These are phyloP conservation scores for Philaethria dido DNA, from an alignment of 2,888 invertebrate genomes.

Conservation along the genomic window DNA sequence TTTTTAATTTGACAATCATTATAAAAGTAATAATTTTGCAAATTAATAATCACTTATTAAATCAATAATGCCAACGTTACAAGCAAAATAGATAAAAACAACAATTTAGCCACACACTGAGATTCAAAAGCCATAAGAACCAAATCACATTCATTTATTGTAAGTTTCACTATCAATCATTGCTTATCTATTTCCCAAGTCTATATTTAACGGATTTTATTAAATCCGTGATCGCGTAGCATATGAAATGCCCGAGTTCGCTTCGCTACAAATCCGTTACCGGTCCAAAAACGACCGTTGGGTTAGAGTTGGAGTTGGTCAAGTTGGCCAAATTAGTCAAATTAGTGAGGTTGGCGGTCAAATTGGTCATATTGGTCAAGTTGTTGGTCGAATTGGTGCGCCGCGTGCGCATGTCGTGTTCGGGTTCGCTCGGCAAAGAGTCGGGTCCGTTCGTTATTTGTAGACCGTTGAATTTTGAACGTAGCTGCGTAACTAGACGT, in stretches of 20 bases:
- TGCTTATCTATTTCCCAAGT: conserved; percentile 20
- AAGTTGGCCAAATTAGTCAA: conserved; percentile 59
- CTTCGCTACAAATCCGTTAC: conserved; percentile 85
- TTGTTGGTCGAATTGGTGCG: conserved; percentile 36
- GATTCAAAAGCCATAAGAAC: conserved; percentile 25
- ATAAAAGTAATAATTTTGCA: background rate
- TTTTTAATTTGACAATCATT: background rate
- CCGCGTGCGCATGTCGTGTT: conserved; percentile 64
- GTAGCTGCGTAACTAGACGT: conserved; percentile 82
- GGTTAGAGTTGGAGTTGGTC: conserved; percentile 61
- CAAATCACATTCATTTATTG: conserved; percentile 18
- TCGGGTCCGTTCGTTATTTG: conserved; percentile 72
- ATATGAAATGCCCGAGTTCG: conserved; percentile 55
- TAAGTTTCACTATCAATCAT: background rate
- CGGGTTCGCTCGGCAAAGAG: conserved; percentile 73
- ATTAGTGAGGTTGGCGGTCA: conserved; percentile 37
- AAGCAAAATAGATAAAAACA: background rate
- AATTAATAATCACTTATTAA: background rate
- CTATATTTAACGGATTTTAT: conserved; percentile 54
- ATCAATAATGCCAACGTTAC: background rate
- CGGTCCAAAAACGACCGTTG: conserved; percentile 83
- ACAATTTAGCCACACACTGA: conserved; percentile 15
- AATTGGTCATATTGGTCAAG: conserved; percentile 47
- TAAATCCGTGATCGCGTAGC: conserved; percentile 60
- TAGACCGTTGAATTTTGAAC: conserved; percentile 76